Percentiles rank a stretch among this genome's conserved stretches.
Conservation (phyloP, 2,113 vertebrate genomes). For the Oreochromis niloticus region DNA sequence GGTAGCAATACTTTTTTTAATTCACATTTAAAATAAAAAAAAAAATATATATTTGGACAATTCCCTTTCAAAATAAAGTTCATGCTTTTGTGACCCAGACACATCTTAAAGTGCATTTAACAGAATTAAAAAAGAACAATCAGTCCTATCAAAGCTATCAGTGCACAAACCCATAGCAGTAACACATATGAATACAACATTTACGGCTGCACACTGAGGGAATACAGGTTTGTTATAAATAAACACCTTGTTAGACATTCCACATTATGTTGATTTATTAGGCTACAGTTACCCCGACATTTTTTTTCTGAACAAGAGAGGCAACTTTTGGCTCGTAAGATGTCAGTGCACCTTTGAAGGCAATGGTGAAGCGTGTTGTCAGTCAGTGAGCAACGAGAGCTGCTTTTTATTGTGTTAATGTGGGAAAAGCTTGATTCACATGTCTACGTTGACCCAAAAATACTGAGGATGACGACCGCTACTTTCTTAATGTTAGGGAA, state of each 20-base stretch:
- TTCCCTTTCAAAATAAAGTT: not conserved
- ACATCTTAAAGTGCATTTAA: not conserved
- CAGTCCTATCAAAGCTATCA: not conserved
- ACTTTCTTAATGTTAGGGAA: no score
- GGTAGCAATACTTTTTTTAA: not conserved
- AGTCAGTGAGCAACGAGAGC: no score
- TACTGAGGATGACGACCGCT: no score
- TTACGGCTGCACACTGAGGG: not conserved
- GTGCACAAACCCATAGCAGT: not conserved
- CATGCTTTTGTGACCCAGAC: not conserved
- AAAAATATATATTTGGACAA: not conserved
- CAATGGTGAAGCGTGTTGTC: no score
- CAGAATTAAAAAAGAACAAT: not conserved
- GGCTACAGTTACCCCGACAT: not conserved
- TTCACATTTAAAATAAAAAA: not conserved
- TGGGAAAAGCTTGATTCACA: no score
- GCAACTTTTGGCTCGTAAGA: not conserved
- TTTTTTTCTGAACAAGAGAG: not conserved
- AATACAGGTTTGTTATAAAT: accelerated
- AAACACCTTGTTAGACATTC: not conserved
- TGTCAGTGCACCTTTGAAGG: no score
- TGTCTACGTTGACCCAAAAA: no score
- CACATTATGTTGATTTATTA: no score
- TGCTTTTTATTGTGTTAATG: no score
- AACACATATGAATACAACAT: not conserved